Base-by-base conservation (phyloP, 1,140 invertebrate genomes). In the Caerostris extrusa region DNA sequence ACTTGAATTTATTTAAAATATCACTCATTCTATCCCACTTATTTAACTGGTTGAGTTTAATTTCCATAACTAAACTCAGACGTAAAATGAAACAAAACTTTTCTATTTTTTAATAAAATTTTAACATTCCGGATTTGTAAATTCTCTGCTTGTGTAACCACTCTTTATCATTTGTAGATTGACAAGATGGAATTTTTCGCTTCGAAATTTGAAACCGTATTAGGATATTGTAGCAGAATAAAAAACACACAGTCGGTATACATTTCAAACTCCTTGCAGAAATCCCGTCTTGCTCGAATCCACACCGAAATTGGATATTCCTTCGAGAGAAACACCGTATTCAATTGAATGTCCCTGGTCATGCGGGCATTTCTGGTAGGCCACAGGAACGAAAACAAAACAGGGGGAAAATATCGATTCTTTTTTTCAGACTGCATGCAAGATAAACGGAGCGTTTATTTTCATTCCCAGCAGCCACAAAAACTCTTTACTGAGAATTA, bases 331-430 rank as follows among this genome's bases (percentile, higher is more conserved):
- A 53, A 77, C 8, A 34, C 71, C 3, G 34, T 34, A 77, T 77
- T 50, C 71, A 77, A 77, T 77, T 77, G 71, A 77, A 77, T 77
- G 71, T 77, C 71, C 71, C 71, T 77, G 71, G 34, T 77, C 71
- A 34, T 12, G 34, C 50, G 34, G 71, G 71, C 50, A 77, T 53
- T 77, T 50, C 34, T 34, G 34, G 34, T 34, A 34, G 0, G 10
- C 34, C 34, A 12, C 10, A 77, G 71, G 8, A 50, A 77, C 3
- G 71, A 14, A 53, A 77, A 77, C 71, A 77, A 77, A 14, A 19
- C 34, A 77, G 50, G 34, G 34, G 34, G 19, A 77, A 5, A 14
- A 53, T 77, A 77, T 77, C 71, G 71, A 77, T 77, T 77, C 3
- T 5, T 64, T 64, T 64, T 64, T 50, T 77, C 10, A 12, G 34